These are phyloP conservation scores for Neomorphus geoffroyi DNA, from an alignment of 2,797 vertebrate species.

Conservation along the genomic window DNA sequence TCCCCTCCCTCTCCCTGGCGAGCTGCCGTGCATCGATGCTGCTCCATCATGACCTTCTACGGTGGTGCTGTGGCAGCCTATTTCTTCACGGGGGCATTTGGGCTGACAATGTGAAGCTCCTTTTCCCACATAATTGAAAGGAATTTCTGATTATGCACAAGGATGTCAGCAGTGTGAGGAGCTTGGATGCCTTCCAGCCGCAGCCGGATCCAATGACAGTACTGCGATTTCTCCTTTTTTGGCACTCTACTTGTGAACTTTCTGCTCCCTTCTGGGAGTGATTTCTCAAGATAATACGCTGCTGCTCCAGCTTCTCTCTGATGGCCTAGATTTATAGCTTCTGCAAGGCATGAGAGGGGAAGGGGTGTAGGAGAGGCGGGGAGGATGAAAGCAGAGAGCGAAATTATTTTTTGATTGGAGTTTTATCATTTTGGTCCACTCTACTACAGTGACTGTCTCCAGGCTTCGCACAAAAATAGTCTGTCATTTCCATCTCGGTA, in stretches of 20 bases:
- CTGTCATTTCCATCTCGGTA: constrained; percentile 57
- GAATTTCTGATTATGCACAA: constrained; percentile 79
- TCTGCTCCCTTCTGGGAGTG: constrained; percentile 73
- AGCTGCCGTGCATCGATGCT: not conserved
- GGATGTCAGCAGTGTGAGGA: constrained; percentile 73
- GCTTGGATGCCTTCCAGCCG: constrained; percentile 74
- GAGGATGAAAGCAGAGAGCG: constrained; percentile 41
- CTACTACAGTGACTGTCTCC: not conserved
- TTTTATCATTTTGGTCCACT: constrained; percentile 41
- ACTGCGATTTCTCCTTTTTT: constrained; percentile 55
- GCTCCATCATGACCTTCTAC: constrained; percentile 65
- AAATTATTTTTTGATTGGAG: constrained; percentile 55
- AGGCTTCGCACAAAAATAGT: constrained; percentile 48
- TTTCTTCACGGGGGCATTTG: constrained; percentile 71
- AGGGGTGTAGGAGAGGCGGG: constrained; percentile 6
- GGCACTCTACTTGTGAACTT: constrained; percentile 72
- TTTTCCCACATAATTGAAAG: constrained; percentile 80
- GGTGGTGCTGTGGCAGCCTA: constrained; percentile 58
- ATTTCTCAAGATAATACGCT: constrained; percentile 74
- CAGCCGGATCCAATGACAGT: constrained; percentile 67
- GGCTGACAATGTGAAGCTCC: constrained; percentile 74
- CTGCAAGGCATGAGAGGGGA: constrained; percentile 4
- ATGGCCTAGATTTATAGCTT: constrained; percentile 60
- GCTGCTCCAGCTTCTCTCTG: constrained; percentile 65
- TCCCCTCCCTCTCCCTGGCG: not conserved